Conservation (phyloP, 2,888 invertebrate genomes). For the Neoascia interrupta region DNA sequence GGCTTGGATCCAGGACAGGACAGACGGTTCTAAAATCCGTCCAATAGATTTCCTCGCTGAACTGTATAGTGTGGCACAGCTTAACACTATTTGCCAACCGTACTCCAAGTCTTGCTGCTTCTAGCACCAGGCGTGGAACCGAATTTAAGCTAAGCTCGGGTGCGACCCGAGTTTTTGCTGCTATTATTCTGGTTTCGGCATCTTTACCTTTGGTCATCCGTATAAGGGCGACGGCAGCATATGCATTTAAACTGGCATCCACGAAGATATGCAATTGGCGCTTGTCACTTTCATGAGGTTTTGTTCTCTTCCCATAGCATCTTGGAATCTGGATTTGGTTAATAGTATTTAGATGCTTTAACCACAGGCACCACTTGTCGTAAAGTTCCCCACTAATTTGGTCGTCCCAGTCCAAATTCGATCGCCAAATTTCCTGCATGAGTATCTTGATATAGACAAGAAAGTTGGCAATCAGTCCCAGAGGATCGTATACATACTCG, state of each 20-base stretch:
- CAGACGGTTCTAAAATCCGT: constrained; percentile 71
- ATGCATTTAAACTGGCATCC: constrained; percentile 48
- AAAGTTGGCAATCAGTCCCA: constrained; percentile 22
- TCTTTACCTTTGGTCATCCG: constrained; percentile 28
- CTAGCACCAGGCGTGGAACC: constrained; percentile 70
- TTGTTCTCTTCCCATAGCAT: constrained; percentile 36
- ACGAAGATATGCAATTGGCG: constrained; percentile 2
- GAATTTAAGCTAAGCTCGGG: constrained; percentile 68
- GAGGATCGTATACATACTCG: no score
- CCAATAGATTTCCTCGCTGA: constrained; percentile 65
- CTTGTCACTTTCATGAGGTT: not conserved
- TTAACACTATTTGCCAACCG: constrained; percentile 47
- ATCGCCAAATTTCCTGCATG: constrained; percentile 43
- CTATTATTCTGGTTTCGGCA: constrained; percentile 49
- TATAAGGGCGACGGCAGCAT: constrained; percentile 68
- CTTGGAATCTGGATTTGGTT: constrained; percentile 52
- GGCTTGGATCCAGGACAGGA: constrained; percentile 70
- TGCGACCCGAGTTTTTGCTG: constrained; percentile 70
- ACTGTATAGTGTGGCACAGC: constrained; percentile 32
- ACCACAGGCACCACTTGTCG: constrained; percentile 11
- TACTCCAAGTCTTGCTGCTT: constrained; percentile 69
- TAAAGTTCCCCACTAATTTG: constrained; percentile 3
- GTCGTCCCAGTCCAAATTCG: constrained; percentile 24
- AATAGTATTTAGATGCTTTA: constrained; percentile 7
- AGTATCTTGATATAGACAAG: constrained; percentile 24